Evolutionary conservation across 2,113 vertebrate species (phyloP).

Genomic region (Ranitomeya variabilis): DNA sequence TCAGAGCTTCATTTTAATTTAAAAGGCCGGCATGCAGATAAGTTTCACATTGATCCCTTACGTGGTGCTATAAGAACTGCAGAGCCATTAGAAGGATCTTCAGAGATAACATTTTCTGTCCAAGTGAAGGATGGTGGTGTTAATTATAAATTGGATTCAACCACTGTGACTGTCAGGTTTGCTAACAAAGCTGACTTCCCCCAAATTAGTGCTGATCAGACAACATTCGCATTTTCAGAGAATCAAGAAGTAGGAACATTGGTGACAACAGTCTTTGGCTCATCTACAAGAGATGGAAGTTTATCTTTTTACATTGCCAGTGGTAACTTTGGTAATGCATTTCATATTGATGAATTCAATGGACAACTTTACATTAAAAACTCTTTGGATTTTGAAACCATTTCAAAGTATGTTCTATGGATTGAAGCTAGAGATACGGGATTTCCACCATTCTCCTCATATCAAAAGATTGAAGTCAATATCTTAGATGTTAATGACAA

Average conservation of each 20-base stretch:
- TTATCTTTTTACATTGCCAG: constrained; percentile 93
- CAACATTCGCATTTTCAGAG: constrained; percentile 86
- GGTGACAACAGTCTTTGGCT: constrained; percentile 82
- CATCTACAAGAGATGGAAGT: constrained; percentile 84
- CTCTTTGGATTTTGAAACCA: constrained; percentile 87
- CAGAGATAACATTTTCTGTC: constrained; percentile 91
- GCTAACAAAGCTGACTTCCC: constrained; percentile 89
- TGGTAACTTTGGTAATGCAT: constrained; percentile 88
- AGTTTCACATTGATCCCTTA: constrained; percentile 88
- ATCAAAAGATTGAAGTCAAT: constrained; percentile 85
- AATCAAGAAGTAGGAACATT: constrained; percentile 83
- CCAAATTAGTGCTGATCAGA: constrained; percentile 79
- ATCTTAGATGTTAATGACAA: constrained; percentile 94
- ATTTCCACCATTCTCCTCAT: constrained; percentile 95
- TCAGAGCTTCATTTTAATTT: constrained; percentile 93
- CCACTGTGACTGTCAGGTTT: constrained; percentile 92
- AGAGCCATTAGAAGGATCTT: constrained; percentile 75
- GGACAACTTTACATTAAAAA: constrained; percentile 85
- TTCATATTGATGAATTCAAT: constrained; percentile 89
- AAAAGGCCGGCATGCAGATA: constrained; percentile 84
- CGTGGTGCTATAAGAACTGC: constrained; percentile 89
- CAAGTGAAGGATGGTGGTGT: constrained; percentile 84
- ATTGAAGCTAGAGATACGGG: constrained; percentile 92
- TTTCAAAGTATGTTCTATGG: constrained; percentile 91
- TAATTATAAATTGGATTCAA: constrained; percentile 85